phyloP scores from a whole-genome alignment of 1,140 invertebrate genomes.

The Gryon sp. region DNA sequence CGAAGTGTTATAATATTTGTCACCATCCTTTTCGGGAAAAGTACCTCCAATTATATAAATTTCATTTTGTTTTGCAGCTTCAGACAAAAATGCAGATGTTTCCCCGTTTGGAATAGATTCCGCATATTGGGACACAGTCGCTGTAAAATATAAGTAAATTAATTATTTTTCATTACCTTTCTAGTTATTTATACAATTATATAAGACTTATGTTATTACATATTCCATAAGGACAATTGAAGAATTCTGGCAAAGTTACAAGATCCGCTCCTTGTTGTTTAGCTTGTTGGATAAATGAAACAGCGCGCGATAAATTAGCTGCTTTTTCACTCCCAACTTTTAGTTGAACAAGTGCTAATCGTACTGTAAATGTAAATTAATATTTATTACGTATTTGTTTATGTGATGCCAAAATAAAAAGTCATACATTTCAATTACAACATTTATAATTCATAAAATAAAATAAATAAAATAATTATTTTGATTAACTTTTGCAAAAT shows the following conservation, averaged over 20 bases:
- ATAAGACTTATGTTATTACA: conserved; percentile 74
- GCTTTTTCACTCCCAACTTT: conserved; percentile 86
- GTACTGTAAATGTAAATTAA: conserved; percentile 71
- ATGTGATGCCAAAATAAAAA: no score
- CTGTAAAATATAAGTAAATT: conserved; percentile 67
- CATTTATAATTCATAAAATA: no score
- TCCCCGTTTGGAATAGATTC: conserved; percentile 89
- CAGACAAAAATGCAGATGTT: conserved; percentile 85
- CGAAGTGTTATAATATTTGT: conserved; percentile 93
- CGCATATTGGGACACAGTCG: conserved; percentile 92
- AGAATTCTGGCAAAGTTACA: conserved; percentile 93
- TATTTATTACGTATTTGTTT: not conserved
- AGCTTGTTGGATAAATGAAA: conserved; percentile 86
- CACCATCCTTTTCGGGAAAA: conserved; percentile 88
- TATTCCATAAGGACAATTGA: conserved; percentile 96
- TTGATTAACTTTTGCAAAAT: no score
- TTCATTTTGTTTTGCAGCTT: conserved; percentile 87
- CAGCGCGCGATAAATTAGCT: conserved; percentile 87
- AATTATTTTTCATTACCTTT: not conserved
- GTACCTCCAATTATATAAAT: conserved; percentile 94
- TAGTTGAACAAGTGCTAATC: conserved; percentile 89
- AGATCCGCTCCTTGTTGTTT: conserved; percentile 87
- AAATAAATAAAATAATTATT: no score
- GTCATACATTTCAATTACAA: no score
- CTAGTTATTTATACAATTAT: not conserved